Percentiles rank a stretch among this genome's conserved stretches.
Evolutionary conservation across 2,888 invertebrate species (phyloP).

Genomic region (Andrena minutula): DNA sequence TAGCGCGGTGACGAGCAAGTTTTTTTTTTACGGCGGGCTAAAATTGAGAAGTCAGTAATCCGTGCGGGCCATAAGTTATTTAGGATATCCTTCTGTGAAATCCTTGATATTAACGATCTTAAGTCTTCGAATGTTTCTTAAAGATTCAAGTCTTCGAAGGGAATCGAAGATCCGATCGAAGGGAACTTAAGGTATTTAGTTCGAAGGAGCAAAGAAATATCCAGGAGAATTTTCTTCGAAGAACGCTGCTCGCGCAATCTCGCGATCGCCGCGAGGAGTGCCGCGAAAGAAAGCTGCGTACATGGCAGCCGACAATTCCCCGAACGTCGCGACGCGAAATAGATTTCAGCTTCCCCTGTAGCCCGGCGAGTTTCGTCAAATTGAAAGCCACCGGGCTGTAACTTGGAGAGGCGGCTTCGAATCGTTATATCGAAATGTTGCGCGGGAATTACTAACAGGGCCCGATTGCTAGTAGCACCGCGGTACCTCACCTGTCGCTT

Average conservation of each 20-base stretch:
- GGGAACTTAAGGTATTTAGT: no score
- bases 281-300: not conserved
- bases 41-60: no score
- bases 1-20: no score
- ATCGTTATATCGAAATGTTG: conserved; percentile 62
- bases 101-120: no score
- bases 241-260: not conserved
- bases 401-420: conserved; percentile 52
- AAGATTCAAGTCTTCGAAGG: no score
- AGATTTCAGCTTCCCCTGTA: conserved; percentile 21
- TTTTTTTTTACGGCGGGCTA: no score
- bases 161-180: no score
- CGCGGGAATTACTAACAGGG: conserved; percentile 55
- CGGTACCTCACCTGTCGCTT: conserved; percentile 61
- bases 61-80: no score
- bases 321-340: not conserved
- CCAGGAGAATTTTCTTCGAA: no score
- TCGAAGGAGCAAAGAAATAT: not conserved
- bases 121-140: no score
- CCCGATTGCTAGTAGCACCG: conserved; percentile 43
- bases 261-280: not conserved
- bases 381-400: conserved; percentile 55
- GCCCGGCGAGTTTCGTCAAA: conserved; percentile 55
- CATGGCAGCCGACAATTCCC: not conserved
- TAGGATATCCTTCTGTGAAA: no score